Conservation (phyloP, 1,140 invertebrate species). For the Drosophila murphyi region DNA sequence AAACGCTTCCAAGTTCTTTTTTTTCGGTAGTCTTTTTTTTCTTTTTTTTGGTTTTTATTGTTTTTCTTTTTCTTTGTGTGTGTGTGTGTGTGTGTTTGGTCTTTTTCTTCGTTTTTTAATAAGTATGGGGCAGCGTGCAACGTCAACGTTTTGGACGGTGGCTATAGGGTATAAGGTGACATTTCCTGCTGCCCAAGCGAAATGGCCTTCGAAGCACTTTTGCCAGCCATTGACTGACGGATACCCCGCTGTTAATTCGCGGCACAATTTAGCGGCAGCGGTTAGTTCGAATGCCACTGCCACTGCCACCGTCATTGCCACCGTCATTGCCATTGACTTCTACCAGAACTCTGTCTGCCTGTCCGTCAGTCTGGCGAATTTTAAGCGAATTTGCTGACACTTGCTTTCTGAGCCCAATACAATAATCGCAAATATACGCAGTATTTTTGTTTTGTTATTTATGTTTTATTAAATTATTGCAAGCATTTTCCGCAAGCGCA, state of each 20-base stretch:
- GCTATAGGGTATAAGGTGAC: slow-evolving; percentile 66
- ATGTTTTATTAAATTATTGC: slow-evolving; percentile 9
- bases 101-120: too few relatives aligned
- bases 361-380: background rate
- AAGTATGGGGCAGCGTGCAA: slow-evolving; percentile 25
- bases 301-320: slow-evolving; percentile 18
- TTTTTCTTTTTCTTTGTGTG: background rate
- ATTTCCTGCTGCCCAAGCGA: slow-evolving; percentile 62
- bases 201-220: slow-evolving; percentile 72
- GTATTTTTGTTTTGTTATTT: slow-evolving; percentile 5
- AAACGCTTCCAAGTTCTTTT: slow-evolving; percentile 30
- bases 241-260: slow-evolving; percentile 35
- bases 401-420: slow-evolving; percentile 4
- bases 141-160: slow-evolving; percentile 58
- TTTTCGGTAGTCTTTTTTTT: slow-evolving; percentile 3
- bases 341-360: slow-evolving; percentile 11
- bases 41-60: background rate
- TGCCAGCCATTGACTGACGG: slow-evolving; percentile 33
- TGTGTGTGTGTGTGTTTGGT: background rate
- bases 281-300: slow-evolving; percentile 18
- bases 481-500: slow-evolving; percentile 22
- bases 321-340: slow-evolving; percentile 32
- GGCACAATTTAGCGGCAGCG: slow-evolving; percentile 26
- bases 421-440: slow-evolving; percentile 31
- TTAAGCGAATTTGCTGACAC: slow-evolving; percentile 31